Base-by-base conservation (phyloP, 2,888 invertebrate genomes). In the Leucozona laternaria region DNA sequence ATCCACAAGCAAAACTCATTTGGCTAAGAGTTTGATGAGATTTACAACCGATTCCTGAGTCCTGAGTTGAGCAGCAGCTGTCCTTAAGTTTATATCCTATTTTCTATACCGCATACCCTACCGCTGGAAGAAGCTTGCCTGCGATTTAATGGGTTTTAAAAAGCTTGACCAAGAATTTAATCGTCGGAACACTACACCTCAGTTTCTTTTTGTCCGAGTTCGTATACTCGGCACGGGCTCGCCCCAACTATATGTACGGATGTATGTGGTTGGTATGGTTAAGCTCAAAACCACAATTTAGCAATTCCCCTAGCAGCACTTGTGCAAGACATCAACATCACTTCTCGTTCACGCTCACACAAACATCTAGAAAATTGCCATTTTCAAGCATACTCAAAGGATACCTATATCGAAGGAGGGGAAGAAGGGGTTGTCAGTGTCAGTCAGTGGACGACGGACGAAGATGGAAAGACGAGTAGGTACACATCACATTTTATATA, bases 21-120 rank as follows among this genome's bases (percentile, higher is more conserved):
- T 82, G 64, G 68, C 70, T 86, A 86, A 86, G 78, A 81, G 82
- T 81, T 86, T 86, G 77, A 86, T 86, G 75, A 75, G 86, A 86
- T 82, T 82, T 79, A 82, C 78, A 86, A 71, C 48, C 77, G 57
- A 57, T n/a, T 53, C 53, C 58, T 31, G n/a, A n/a, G 43, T 71
- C n/a, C 40, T 37, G n/a, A 37, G 20, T 15, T 62, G 62, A 43
- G 10, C 25, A 40, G 40, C 43, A 25, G 22, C 43, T 25, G 13
- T 22, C 45, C 45, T 22, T 64, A 48, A 48, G 2, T 43, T 28
- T n/a, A n/a, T 55, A 55, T 55, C 28, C 58, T 50, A 20, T 64
- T 31, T 48, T 17, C 48, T 31, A 8, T 60, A 15, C 57, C n/a
- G n/a, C n/a, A n/a, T n/a, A n/a, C n/a, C n/a, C n/a, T n/a, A n/a